Base-by-base conservation (phyloP, 2,888 invertebrate species). In the Heliconius sara region DNA sequence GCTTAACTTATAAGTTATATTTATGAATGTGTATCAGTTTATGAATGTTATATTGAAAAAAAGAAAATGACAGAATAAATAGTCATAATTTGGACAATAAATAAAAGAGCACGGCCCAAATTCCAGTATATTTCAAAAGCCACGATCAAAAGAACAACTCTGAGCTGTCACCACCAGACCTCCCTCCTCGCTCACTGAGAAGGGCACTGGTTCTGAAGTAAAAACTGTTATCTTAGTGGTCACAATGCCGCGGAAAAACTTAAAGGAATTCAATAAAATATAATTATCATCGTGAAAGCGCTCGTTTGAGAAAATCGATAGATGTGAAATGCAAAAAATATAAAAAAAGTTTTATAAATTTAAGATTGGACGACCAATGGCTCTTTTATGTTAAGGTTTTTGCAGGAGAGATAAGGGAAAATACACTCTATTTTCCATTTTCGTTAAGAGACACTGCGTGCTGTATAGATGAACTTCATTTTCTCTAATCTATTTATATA, bases 141-240 rank as follows among this genome's bases (percentile, higher is more conserved):
- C 16, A 19, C 25, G 70, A 70, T 47, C 70, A 70, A 70, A 70
- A 70, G 43, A 43, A 70, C 25, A 70, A 4, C 47, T 47, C 13
- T 0, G 19, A 47, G 70, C 70, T 47, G 70, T 70, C 70, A 25
- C 25, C 19, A 43, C 0, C 70, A 70, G 43, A 12, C 68, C 13
- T 39, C n/a, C 34, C 43, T 43, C 16, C 43, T 52, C 52, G 3
- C 25, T 25, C 43, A 25, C 22, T 47, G n/a, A n/a, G 43, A 30
- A 25, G 43, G 7, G 25, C 43, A 25, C 16, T 68, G 43, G 25
- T 68, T 68, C 25, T 43, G 68, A 68, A 43, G n/a, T 39, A 68
- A 68, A 34, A 39, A 34, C 39, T 34, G n/a, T 63, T 63, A 63
- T 27, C 65, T 65, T 16, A 65, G 16, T 65, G 70, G 47, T 70